A percentile compares a stretch with the other conserved stretches of the same genome.
Conservation (phyloP, 2,113 vertebrate genomes). For the Notothenia rossii region DNA sequence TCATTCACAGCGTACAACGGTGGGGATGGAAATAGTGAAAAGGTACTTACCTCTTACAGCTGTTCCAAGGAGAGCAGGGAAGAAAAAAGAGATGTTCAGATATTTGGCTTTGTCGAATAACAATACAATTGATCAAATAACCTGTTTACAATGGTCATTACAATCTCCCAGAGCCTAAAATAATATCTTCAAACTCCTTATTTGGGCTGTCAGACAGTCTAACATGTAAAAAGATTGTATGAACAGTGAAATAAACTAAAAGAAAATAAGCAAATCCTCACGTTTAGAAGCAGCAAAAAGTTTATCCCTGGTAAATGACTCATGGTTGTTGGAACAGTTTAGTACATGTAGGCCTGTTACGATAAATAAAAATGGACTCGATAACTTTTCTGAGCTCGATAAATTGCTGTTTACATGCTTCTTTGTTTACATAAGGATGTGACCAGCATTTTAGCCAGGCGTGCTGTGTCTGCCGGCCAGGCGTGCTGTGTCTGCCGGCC, state of each 20-base stretch:
- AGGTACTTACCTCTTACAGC: conserved; percentile 40
- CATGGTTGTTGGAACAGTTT: neutral
- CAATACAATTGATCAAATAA: no score
- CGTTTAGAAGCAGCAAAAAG: neutral
- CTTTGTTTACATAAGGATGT: no score
- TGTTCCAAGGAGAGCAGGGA: conserved; percentile 1
- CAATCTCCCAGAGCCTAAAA: neutral
- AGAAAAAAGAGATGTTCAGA: neutral
- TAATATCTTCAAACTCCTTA: neutral
- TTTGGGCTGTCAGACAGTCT: neutral
- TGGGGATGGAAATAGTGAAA: neutral
- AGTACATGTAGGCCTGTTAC: no score
- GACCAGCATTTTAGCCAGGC: no score
- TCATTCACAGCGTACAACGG: conserved; percentile 11
- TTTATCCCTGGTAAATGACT: neutral
- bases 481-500: no score
- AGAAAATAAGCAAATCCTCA: neutral
- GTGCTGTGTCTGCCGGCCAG: no score
- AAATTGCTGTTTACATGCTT: no score
- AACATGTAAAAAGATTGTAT: neutral
- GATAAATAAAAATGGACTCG: no score
- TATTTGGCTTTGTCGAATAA: neutral
- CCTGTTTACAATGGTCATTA: neutral
- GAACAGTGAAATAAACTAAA: neutral
- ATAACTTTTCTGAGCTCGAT: no score